phyloP scores from a whole-genome alignment of 2,797 vertebrate species.

The Pipistrellus kuhlii region DNA sequence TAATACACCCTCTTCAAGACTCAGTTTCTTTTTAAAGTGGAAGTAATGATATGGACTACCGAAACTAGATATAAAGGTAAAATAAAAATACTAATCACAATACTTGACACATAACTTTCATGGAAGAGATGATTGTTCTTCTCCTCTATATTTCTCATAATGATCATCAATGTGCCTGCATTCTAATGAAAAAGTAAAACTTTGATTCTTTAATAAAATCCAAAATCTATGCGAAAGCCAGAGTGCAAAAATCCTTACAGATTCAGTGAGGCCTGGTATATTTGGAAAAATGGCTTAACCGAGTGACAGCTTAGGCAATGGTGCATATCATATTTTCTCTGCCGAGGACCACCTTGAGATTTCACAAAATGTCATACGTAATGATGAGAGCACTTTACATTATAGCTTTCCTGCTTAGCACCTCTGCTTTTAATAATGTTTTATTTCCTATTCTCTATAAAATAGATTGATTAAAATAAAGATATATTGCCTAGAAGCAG shows the following conservation, averaged over 20 bases:
- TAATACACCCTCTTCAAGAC: not conserved
- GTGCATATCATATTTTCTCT: conserved; percentile 28
- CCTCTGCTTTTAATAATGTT: conserved; percentile 47
- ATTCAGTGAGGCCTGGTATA: conserved; percentile 1
- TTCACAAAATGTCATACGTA: conserved; percentile 59
- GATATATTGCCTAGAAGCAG: conserved; percentile 54
- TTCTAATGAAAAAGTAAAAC: conserved; percentile 44
- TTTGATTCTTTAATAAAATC: conserved; percentile 42
- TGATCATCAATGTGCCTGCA: not conserved
- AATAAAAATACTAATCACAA: not conserved
- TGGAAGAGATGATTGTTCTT: not conserved
- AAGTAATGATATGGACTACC: not conserved
- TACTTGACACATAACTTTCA: not conserved
- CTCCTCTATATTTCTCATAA: not conserved
- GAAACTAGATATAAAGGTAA: not conserved
- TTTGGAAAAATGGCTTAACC: conserved; percentile 62
- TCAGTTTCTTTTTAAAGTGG: not conserved
- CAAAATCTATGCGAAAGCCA: conserved; percentile 46
- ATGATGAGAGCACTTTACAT: conserved; percentile 49
- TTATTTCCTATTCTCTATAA: conserved; percentile 58
- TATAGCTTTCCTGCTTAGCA: conserved; percentile 44
- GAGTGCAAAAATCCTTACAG: not conserved
- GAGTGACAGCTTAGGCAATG: conserved; percentile 54
- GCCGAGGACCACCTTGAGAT: conserved; percentile 50
- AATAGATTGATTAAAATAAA: conserved; percentile 49